Evolutionary conservation across 2,888 invertebrate genomes (phyloP).

Genomic region (Torymus auratus): DNA sequence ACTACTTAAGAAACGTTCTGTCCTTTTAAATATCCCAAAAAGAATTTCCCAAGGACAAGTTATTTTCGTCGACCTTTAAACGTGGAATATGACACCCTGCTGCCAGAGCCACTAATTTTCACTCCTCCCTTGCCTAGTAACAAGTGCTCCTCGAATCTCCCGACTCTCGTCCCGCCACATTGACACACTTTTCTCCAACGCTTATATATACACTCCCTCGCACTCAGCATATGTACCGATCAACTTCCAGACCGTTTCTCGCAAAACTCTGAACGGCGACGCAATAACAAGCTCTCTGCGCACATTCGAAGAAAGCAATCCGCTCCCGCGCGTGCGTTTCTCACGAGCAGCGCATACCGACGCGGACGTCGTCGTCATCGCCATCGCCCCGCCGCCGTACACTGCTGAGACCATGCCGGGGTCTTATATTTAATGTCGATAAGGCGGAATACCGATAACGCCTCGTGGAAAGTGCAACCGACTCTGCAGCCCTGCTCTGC

Average conservation of each 20-base stretch:
- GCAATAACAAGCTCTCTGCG: neutral
- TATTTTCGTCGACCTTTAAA: too few species aligned
- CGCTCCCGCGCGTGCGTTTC: conserved; percentile 17
- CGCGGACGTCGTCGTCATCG: neutral
- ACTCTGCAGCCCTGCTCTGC: conserved; percentile 1
- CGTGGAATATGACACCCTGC: too few species aligned
- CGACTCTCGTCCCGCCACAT: too few species aligned
- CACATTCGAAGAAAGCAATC: conserved; percentile 47
- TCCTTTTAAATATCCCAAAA: too few species aligned
- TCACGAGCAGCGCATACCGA: conserved; percentile 31
- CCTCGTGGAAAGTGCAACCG: conserved; percentile 52
- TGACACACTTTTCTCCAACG: too few species aligned
- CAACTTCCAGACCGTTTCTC: conserved; percentile 23
- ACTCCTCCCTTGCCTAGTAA: too few species aligned
- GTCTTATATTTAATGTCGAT: conserved; percentile 51
- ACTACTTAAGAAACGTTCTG: too few species aligned
- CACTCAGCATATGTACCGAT: neutral
- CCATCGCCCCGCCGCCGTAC: neutral
- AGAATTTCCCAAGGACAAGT: too few species aligned
- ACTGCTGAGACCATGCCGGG: conserved; percentile 35
- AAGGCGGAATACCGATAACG: conserved; percentile 51
- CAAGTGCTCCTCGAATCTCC: too few species aligned
- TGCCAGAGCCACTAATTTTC: too few species aligned
- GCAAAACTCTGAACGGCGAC: neutral
- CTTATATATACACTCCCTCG: too few species aligned